Conservation (phyloP, 2,888 invertebrate genomes). For the Coleophora deauratella region DNA sequence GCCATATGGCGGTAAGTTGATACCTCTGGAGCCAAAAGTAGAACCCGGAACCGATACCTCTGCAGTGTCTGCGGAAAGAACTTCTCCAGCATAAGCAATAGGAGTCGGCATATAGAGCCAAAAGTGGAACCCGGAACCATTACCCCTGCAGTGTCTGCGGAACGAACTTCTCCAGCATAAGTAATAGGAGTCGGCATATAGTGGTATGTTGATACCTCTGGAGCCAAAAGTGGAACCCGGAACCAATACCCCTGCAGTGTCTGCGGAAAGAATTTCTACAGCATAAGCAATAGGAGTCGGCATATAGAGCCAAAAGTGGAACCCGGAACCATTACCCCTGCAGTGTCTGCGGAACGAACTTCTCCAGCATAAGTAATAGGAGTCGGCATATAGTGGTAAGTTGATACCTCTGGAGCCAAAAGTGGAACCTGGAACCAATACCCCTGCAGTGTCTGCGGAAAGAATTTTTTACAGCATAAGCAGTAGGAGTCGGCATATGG, state of each 20-base stretch:
- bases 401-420: not conserved
- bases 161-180: not conserved
- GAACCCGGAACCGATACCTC: not conserved
- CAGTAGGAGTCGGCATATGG: too few species aligned
- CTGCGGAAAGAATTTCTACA: not conserved
- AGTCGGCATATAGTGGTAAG: too few species aligned
- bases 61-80: not conserved
- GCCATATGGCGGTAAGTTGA: too few species aligned
- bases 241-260: not conserved
- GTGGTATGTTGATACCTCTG: too few species aligned
- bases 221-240: not conserved
- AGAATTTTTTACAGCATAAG: not conserved
- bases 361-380: not conserved
- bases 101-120: too few species aligned
- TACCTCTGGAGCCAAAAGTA: not conserved
- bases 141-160: not conserved
- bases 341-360: not conserved
- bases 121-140: not conserved
- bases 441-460: not conserved
- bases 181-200: too few species aligned
- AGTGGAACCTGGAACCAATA: not conserved
- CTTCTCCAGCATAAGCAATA: not conserved
- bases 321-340: not conserved
- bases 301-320: too few species aligned
- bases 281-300: too few species aligned